phyloP scores from a whole-genome alignment of 37 sponge, comb jelly and placozoan species.

The Theonella swinhoei region DNA sequence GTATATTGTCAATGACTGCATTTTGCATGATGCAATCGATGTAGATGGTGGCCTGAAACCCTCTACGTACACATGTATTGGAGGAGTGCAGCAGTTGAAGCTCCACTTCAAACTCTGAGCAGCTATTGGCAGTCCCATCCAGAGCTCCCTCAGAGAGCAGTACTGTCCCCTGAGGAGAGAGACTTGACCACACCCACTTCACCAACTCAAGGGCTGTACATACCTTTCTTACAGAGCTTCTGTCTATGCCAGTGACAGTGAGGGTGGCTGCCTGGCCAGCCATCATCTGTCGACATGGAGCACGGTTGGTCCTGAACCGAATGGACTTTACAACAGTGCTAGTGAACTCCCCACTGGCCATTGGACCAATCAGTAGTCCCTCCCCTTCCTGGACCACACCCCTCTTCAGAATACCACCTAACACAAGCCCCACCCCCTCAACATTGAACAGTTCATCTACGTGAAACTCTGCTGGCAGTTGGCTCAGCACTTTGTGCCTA shows the following conservation, averaged over 20 bases:
- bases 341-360: slow-evolving; percentile 62
- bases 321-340: slow-evolving; percentile 72
- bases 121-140: slow-evolving; percentile 45
- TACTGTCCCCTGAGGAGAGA: slow-evolving; percentile 75
- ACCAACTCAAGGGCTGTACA: not conserved
- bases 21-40: slow-evolving; percentile 80
- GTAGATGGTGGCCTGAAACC: slow-evolving; percentile 82
- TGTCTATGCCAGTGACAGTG: slow-evolving; percentile 70
- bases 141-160: slow-evolving; percentile 35
- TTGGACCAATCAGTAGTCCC: slow-evolving; percentile 78
- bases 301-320: slow-evolving; percentile 76
- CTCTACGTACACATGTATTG: slow-evolving; percentile 46
- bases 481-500: slow-evolving; percentile 51
- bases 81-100: slow-evolving; percentile 69
- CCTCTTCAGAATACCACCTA: slow-evolving; percentile 90
- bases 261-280: slow-evolving; percentile 94
- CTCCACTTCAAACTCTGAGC: slow-evolving; percentile 81
- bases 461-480: slow-evolving; percentile 78
- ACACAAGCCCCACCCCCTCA: slow-evolving; percentile 78
- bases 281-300: slow-evolving; percentile 82
- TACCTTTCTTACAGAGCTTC: slow-evolving; percentile 71
- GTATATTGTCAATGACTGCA: slow-evolving; percentile 60
- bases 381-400: slow-evolving; percentile 89
- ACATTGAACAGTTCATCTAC: slow-evolving; percentile 94
- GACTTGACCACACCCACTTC: not conserved